Evolutionary conservation across 1,140 invertebrate genomes (phyloP), one percentile per base, ranked within the genome.

Genomic region (Tigriopus japonicus): DNA sequence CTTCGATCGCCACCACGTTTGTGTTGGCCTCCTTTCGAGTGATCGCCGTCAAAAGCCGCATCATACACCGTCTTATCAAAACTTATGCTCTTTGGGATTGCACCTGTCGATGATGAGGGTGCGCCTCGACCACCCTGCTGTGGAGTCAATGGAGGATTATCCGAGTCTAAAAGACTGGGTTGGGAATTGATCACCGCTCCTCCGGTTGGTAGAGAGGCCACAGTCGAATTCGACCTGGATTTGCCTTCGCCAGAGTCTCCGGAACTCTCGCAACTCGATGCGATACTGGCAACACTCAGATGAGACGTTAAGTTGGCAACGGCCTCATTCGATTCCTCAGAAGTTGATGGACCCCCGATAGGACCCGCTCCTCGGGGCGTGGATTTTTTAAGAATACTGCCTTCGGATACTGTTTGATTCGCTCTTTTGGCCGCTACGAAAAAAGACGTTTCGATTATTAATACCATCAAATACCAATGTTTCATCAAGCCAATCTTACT

Each of bases 81-180:
- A 67, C 85, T 89, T 64, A 91, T 90, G 66, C 86, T 89, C 72
- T 91, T 91, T 7, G 86, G 86, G 68, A 90, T 90, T 0, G 86
- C 84, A 6, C 86, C 86, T 0, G 84, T 86, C 19, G 17, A 59
- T 49, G 15, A 52, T 12, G 15, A 35, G 54, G 15, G 23, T 28
- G 5, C 40, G 15, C 7, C 19, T 24, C 7, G 62, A 1, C 40
- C 17, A 42, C 28, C 28, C 28, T 35, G 28, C 9, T 35, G 28
- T 9, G 28, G 28, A 9, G 9, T 35, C 28, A 35, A 35, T 35
- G 28, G 28, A 35, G 28, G 28, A 9, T 35, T 35, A 9, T 35
- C 28, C 28, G 28, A 35, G 28, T 42, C 23, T 43, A 19, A 55
- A 19, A 49, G 51, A 59, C 9, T 56, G 1, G 52, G 52, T 17